Percentiles rank a stretch among this genome's conserved stretches.
Evolutionary conservation across 2,797 vertebrate genomes (phyloP).

Genomic region (Phrynocephalus guinanensis): DNA sequence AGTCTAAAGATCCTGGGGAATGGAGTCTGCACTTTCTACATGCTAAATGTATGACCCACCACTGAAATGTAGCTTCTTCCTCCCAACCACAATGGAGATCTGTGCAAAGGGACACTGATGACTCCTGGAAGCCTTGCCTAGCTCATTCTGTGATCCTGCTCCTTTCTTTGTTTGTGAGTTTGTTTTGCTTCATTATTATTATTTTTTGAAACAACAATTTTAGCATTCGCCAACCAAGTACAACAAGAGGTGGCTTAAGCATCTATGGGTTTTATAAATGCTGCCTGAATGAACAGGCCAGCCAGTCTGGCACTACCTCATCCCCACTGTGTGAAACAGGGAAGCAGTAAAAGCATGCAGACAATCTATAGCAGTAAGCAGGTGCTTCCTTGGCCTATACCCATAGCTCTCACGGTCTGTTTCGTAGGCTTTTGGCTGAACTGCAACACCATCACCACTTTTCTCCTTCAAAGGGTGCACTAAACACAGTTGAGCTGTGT

Average conservation of each 20-base stretch:
- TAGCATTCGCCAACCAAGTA: not conserved
- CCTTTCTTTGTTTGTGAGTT: not conserved
- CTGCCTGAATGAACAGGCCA: not conserved
- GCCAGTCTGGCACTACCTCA: not conserved
- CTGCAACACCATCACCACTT: not conserved
- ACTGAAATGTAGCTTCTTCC: not conserved
- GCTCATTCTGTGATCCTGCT: not conserved
- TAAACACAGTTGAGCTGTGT: not conserved
- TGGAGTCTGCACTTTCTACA: not conserved
- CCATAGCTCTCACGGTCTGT: not conserved
- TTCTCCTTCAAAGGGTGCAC: not conserved
- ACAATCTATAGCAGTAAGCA: not conserved
- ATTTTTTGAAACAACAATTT: too few relatives aligned
- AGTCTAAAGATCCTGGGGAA: not conserved
- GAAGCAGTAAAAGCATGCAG: not conserved
- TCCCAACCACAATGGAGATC: not conserved
- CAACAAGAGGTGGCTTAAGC: not conserved
- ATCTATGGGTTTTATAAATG: not conserved
- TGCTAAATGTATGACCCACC: not conserved
- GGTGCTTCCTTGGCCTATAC: not conserved
- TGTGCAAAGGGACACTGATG: not conserved
- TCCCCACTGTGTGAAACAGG: not conserved
- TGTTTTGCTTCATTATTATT: not conserved
- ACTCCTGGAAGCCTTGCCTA: not conserved
- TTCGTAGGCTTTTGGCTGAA: not conserved